Evolutionary conservation across 2,797 vertebrate genomes (phyloP), one percentile per base, ranked within the genome.

Genomic region (Rousettus madagascariensis): DNA sequence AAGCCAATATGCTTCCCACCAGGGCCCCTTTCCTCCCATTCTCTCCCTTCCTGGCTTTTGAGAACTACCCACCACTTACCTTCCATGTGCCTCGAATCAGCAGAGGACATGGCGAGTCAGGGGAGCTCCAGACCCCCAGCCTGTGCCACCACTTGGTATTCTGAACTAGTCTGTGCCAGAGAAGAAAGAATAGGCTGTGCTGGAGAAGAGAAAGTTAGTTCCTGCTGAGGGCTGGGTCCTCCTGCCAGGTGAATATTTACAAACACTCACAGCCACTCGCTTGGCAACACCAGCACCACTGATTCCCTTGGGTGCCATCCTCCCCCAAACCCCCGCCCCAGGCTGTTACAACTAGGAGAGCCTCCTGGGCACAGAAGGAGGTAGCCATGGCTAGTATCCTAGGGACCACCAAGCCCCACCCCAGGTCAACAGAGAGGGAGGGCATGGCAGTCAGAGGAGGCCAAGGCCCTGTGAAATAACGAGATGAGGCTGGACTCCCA

Each of bases 201-300:
- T 0, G 7, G 59, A 33, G 57, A 71, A 75, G 17, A 59, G n/a
- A 68, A 79, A 36, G 59, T 59, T 15, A 22, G 53, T 78, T 78
- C 24, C 6, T 57, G 59, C 79, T 24, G 17, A 84, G 91, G 30
- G 13, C 15, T 41, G 71, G 30, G 22, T 80, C 6, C 75, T 93
- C 89, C 80, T 74, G 90, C 90, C 55, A 38, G 96, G 85, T 83
- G 72, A 86, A 49, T 94, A 88, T 97, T 95, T 97, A 95, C 71
- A 94, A 96, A 97, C 78, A 96, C 36, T 63, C 63, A 51, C 1
- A 94, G 92, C 61, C 0, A 3, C 93, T 97, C 33, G 20, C 96
- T 92, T 95, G 97, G 86, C 94, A 96, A 96, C 97, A 75, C 36
- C 65, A 92, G 86, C 68, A 61, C 63, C 5, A 55, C 51, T 82